phyloP scores from a whole-genome alignment of 2,888 invertebrate species.

The Sphaeridia pumilis region DNA sequence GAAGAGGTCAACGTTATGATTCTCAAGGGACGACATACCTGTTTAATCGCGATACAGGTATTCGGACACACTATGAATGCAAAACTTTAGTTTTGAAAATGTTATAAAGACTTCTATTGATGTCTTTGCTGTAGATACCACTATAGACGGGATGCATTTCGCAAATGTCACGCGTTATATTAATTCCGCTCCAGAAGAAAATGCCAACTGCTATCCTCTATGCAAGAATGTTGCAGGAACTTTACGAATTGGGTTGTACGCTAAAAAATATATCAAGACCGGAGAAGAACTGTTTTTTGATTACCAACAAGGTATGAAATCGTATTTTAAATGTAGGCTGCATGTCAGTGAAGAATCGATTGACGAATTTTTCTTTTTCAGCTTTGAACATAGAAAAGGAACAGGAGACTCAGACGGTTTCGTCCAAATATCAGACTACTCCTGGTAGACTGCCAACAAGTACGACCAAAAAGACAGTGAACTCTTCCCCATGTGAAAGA shows the following conservation, averaged over 20 bases:
- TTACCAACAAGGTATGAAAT: not conserved
- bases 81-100: no score
- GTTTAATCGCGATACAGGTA: constrained; percentile 3
- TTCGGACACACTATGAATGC: not conserved
- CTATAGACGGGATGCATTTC: constrained; percentile 4
- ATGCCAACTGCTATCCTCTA: not conserved
- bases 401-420: not conserved
- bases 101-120: not conserved
- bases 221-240: not conserved
- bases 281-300: constrained; percentile 7
- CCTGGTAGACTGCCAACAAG: no score
- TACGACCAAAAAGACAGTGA: no score
- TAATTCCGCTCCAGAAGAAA: not conserved
- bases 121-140: not conserved
- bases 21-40: not conserved
- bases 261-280: not conserved
- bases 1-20: not conserved
- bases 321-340: not conserved
- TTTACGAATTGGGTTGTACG: constrained; percentile 4
- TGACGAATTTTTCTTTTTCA: not conserved
- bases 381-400: not conserved
- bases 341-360: no score
- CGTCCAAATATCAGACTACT: no score
- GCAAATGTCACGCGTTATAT: constrained; percentile 3
- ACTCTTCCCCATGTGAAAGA: no score